These are phyloP conservation scores for Oeneis ivallda DNA, from an alignment of 2,888 invertebrate species.

Conservation along the genomic window DNA sequence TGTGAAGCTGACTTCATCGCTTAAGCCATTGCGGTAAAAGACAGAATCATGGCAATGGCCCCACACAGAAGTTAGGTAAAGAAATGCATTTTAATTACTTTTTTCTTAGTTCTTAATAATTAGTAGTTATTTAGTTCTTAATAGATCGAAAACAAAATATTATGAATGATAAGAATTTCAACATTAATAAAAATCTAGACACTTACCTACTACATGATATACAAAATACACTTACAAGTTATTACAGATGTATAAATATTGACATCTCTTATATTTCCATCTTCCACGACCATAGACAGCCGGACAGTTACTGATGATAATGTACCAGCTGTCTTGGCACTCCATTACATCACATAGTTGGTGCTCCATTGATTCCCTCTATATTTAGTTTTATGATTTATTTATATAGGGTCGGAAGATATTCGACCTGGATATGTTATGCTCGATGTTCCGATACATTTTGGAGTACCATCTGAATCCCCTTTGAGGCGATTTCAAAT, in stretches of 20 bases:
- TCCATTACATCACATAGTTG: slow-evolving; percentile 40
- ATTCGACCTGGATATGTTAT: slow-evolving; percentile 27
- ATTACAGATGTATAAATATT: slow-evolving; percentile 8
- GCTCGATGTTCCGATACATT: slow-evolving; percentile 11
- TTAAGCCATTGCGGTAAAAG: no score
- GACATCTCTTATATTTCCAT: slow-evolving; percentile 17
- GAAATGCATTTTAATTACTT: no score
- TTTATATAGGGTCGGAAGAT: slow-evolving; percentile 29
- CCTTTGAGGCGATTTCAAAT: not conserved
- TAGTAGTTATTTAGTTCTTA: no score
- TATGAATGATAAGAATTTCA: no score
- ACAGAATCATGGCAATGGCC: no score
- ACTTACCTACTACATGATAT: not conserved
- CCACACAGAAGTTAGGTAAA: no score
- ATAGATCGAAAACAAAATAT: no score
- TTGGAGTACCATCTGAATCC: slow-evolving; percentile 3
- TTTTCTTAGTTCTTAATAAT: no score
- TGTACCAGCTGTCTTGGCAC: slow-evolving; percentile 49
- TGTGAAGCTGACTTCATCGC: no score
- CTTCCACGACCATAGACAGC: slow-evolving; percentile 43
- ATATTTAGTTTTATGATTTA: slow-evolving; percentile 45
- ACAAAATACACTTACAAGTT: not conserved
- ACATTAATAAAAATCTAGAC: not conserved
- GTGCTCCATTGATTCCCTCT: slow-evolving; percentile 59
- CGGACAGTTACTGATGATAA: slow-evolving; percentile 57